Base-by-base conservation (phyloP, 1,140 invertebrate genomes). In the Neuroterus valhalla region DNA sequence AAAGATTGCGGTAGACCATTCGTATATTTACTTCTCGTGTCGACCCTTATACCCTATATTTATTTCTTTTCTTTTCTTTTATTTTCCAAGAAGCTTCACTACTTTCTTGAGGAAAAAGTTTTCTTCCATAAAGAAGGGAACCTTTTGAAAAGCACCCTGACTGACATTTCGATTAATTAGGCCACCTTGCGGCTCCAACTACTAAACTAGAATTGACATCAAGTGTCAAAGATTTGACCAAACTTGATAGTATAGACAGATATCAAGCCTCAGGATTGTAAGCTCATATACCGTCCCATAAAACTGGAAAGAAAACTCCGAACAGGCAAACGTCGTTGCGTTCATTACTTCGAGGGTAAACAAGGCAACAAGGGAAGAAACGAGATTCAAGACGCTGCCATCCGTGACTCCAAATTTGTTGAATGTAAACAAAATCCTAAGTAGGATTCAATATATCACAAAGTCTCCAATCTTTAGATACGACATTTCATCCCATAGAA, bases 271-370 rank as follows among this genome's bases (percentile, higher is more conserved):
- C 14, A 62, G 26, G 23, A 62, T 62, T n/a, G 12, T n/a, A 62
- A n/a, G n/a, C 55, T 31, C 55, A 62, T 62, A 62, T 31, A 62
- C 55, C 31, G 12, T 23, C n/a, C 55, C 55, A 62, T 62, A 62
- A 62, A 62, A 62, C 55, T 62, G 55, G 31, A 62, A 31, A 62
- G 23, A 62, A 62, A 62, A 62, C 55, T 62, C 11, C n/a, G 55
- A 67, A 14, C 62, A 67, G 17, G 62, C 44, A 73, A 73, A 73
- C 71, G 23, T 69, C 50, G 50, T 62, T 74, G 69, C 66, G 31
- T 69, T 74, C 69, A 74, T 69, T 70, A 66, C 38, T 23, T 68
- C 48, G 44, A 14, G 70, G 67, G 66, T 72, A 68, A 76, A 72
- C 66, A 71, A 68, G 67, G 50, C 45, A 42, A 46, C 23, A 38